Conservation (phyloP, 1,140 invertebrate species). For the Sarcophaga peregrina region DNA sequence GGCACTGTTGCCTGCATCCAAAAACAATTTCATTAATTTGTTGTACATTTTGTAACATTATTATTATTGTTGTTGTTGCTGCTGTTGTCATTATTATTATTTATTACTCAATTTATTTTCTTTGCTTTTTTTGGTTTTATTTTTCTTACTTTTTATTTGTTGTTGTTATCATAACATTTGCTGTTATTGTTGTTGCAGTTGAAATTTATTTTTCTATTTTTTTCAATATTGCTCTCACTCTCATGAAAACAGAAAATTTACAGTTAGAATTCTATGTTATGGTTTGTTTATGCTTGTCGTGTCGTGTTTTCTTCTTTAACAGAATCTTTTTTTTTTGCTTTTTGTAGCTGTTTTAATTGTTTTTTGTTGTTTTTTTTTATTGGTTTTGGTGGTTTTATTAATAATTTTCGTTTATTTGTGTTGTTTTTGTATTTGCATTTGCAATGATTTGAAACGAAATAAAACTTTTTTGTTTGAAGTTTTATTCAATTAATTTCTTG, state of each 20-base stretch:
- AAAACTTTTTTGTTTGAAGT: constrained; percentile 11
- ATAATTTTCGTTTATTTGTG: neutral
- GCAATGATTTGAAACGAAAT: neutral
- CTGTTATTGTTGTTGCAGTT: constrained; percentile 8
- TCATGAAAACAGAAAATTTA: neutral
- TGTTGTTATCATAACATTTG: neutral
- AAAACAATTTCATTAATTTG: neutral
- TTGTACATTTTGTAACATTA: neutral
- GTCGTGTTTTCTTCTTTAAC: neutral
- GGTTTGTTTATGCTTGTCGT: neutral
- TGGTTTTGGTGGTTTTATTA: neutral
- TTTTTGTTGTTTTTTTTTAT: neutral
- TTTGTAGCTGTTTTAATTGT: neutral
- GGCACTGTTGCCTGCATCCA: neutral
- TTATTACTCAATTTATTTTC: neutral
- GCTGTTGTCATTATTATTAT: constrained; percentile 13
- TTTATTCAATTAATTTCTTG: neutral
- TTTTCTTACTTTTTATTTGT: constrained; percentile 30
- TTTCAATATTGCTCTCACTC: neutral
- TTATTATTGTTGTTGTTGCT: constrained; percentile 1
- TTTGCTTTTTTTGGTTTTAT: neutral
- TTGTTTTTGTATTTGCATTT: neutral
- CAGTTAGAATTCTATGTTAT: neutral
- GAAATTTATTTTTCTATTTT: neutral
- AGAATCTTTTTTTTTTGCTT: neutral